Base-by-base conservation (phyloP, 2,797 vertebrate genomes). In the Sebastes paucispinis region DNA sequence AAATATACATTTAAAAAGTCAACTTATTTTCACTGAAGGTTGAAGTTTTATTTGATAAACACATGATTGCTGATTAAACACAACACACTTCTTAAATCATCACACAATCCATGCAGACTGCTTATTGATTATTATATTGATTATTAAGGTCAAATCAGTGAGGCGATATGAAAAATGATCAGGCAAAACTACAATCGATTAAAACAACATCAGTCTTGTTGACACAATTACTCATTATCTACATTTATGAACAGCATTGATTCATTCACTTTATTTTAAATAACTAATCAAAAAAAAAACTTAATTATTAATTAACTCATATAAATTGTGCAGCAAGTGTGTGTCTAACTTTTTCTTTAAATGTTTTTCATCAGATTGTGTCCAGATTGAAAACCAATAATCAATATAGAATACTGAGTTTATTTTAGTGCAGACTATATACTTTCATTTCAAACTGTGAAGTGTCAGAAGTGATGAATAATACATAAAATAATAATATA, bases 31-130 rank as follows among this genome's bases (percentile, higher is more conserved):
- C 20, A 47, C 6, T 47, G 13, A 12, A 7, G 50, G 5, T n/a
- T 34, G 4, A 50, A 55, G 32, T 25, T 39, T 3, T 5, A 43
- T 66, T 66, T 3, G 13, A 29, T 16, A 16, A 50, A 43, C 9
- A 1, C 25, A 31, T 11, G 25, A 52, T 0, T 43, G 0, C 5
- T 0, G 5, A 11, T n/a, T 22, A 6, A 2, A 60, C 22, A 25
- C 31, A 43, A 29, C 24, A 29, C 24, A 22, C 32, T 22, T 60
- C 7, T 60, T 34, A 34, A 29, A 55, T 43, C 47, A 29, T 43
- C 4, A 0, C 39, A 13, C 25, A 27, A 5, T 12, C 27, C 62
- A 18, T 10, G 3, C 4, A 4, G 6, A 14, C 27, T 54, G 20
- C 7, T 73, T 29, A 36, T 64, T 34, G 13, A 73, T 75, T 39